Conservation (phyloP, 2,113 vertebrate genomes). For the Ceratotherium simum region DNA sequence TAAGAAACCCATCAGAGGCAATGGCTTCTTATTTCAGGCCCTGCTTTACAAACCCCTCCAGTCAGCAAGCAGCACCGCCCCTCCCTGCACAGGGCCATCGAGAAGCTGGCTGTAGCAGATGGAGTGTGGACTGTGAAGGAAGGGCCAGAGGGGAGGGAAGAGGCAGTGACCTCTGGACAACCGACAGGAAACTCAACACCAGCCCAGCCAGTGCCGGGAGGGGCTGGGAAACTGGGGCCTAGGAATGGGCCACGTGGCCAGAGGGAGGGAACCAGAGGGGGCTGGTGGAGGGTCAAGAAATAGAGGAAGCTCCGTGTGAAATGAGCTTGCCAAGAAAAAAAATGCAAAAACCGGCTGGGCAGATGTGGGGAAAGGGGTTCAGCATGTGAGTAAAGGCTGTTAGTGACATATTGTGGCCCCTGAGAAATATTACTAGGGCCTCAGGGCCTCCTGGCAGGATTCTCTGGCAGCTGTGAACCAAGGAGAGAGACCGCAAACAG, state of each 20-base stretch:
- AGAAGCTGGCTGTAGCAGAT: background rate
- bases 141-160: background rate
- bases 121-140: background rate
- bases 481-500: background rate
- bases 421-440: background rate
- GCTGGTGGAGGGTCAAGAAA: background rate
- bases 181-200: conserved; percentile 36
- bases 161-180: background rate
- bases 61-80: background rate
- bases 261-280: background rate
- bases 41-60: background rate
- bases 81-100: rapidly evolving
- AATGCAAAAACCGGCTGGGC: too few relatives aligned
- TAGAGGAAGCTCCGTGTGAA: background rate
- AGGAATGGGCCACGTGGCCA: background rate
- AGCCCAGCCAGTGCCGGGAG: background rate
- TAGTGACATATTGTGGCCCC: background rate
- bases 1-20: background rate
- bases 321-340: background rate
- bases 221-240: background rate
- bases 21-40: background rate
- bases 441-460: background rate
- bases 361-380: too few relatives aligned
- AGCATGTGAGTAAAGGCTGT: background rate
- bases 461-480: background rate